Evolutionary conservation across 2,888 invertebrate genomes (phyloP).

Genomic region (Cyclophora punctaria): DNA sequence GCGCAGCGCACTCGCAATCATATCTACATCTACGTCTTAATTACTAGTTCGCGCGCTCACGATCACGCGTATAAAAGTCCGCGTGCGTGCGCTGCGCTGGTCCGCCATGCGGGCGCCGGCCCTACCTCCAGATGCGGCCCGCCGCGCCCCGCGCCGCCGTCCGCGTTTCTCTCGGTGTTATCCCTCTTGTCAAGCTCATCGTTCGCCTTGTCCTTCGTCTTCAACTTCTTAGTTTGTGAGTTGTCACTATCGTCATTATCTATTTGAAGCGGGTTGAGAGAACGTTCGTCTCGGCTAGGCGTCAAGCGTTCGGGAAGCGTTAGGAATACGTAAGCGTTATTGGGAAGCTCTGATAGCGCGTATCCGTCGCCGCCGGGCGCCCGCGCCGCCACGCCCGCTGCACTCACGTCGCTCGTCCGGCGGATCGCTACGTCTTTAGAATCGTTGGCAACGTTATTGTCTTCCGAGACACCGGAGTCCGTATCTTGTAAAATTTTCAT

Average conservation of each 20-base stretch:
- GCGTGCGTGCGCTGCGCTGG: too few relatives aligned
- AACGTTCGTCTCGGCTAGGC: slow-evolving; percentile 11
- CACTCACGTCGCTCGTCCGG: background rate
- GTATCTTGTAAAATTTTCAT: slow-evolving; percentile 28
- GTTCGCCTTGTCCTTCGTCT: slow-evolving; percentile 17
- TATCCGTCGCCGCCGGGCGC: slow-evolving; percentile 18
- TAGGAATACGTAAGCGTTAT: slow-evolving; percentile 52
- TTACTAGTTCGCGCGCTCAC: too few relatives aligned
- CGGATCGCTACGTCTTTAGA: too few relatives aligned
- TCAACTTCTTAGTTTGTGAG: slow-evolving; percentile 19
- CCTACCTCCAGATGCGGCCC: too few relatives aligned
- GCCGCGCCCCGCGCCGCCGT: background rate
- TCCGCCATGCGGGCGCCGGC: too few relatives aligned
- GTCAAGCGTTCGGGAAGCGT: slow-evolving; percentile 47
- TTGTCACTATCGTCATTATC: slow-evolving; percentile 23
- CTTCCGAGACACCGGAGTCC: slow-evolving; percentile 7
- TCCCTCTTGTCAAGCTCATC: slow-evolving; percentile 25
- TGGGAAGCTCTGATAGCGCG: slow-evolving; percentile 38
- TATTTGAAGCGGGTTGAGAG: slow-evolving; percentile 20
- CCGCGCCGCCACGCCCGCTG: slow-evolving; percentile 2
- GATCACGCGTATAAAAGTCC: too few relatives aligned
- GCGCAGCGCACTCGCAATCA: slow-evolving; percentile 4
- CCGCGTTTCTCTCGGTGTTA: slow-evolving; percentile 29
- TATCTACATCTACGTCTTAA: too few relatives aligned
- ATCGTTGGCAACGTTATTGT: slow-evolving; percentile 1